Evolutionary conservation across 2,888 invertebrate genomes (phyloP), one percentile per base, ranked within the genome.

Genomic region (Sesamia inferens): DNA sequence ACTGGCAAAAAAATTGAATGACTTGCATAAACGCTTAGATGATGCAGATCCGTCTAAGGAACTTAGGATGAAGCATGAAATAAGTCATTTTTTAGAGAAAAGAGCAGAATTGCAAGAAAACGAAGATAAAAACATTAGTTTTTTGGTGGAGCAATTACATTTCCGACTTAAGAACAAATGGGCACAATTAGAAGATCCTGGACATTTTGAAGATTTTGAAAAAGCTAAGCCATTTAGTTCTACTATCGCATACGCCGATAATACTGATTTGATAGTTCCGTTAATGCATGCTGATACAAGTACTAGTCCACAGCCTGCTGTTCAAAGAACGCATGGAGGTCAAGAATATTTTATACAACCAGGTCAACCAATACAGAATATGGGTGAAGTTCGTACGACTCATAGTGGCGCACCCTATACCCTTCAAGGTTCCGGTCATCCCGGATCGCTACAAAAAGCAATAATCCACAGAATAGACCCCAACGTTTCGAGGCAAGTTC

Each of bases 141-240:
- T 82, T 42, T 90, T 93, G 88, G 87, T 89, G 0, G 90, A 91
- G 7, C 83, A 91, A 74, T 79, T 93, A 4, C 71, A 87, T 39
- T 85, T 88, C 63, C 88, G 89, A 78, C 63, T 92, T 24, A 89
- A 87, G 55, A 88, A 86, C 54, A 87, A 82, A 69, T 78, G 68
- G 71, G 31, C 77, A 10, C 72, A 78, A 14, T 61, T 78, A 13
- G 67, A 79, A 39, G 61, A 83, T 19, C 44, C 64, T 0, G 24
- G 8, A 5, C 75, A 71, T 11, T 91, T 89, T 62, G 78, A 83
- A 14, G 68, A 81, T 0, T 91, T 90, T 84, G 84, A 82, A 58
- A 81, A 79, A 66, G 78, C 85, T 11, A 78, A 83, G 13, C 89
- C 89, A 0, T 14, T 81, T 19, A 78, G 83, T 71, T 91, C 87